Base-by-base conservation (phyloP, 1,140 invertebrate species). In the Himalopsyche phryganea region DNA sequence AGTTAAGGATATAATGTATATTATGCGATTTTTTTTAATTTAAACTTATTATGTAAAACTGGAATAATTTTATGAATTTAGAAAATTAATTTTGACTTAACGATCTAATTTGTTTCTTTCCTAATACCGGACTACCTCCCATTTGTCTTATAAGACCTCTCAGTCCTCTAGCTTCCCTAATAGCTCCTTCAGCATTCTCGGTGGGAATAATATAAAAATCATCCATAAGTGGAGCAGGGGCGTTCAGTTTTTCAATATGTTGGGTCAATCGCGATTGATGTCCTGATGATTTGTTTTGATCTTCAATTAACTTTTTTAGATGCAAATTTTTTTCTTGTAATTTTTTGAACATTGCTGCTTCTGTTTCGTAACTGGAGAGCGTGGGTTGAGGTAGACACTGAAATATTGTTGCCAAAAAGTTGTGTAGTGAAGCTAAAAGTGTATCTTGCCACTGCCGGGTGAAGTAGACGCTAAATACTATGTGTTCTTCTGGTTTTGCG, bases 361-460 rank as follows among this genome's bases (percentile, higher is more conserved):
- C 92, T 69, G 91, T 88, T 68, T 94, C 91, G 69, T 90, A 92
- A 55, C 86, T 87, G 35, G 91, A 82, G 32, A 97, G 80, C 1
- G 87, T 87, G 46, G 94, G 93, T 66, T 86, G 84, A 20, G 86
- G 90, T 82, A 91, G 87, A 68, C 87, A 90, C 76, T 92, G 89
- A 68, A 91, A 94, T 42, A 96, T 86, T 28, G 92, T 91, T 17
- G 93, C 88, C 33, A 98, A 78, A 68, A 98, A 92, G 75, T 98
- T 98, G 69, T 96, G 91, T 15, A 98, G 76, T 0, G 94, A 96
- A n/a, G 97, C 83, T 36, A 94, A 72, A 66, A 96, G 84, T 38
- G 91, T 96, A 68, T 98, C 95, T 70, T 97, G 94, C 94, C 94
- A 98, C 53, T 92, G 89, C 60, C 89, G 86, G 23, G 88, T 92